Evolutionary conservation across 2,888 invertebrate genomes (phyloP), one percentile per base, ranked within the genome.

Genomic region (Epinotia bilunana): DNA sequence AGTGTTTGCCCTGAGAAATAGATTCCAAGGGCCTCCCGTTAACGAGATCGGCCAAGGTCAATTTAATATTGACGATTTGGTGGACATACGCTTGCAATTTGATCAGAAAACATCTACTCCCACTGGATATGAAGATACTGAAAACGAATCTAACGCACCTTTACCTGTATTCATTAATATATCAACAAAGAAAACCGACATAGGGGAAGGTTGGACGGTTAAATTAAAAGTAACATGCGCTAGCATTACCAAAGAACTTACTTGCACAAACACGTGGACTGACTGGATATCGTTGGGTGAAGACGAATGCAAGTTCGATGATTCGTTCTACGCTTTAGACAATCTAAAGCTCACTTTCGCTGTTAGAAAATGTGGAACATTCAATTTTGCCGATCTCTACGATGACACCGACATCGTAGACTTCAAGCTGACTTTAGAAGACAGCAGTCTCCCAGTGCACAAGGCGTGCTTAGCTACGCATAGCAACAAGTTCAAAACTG

Each of bases 401-500:
- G 57, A 57, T 20, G 57, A 57, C 11, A 57, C 57, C 2, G 57
- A 57, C 7, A 57, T 57, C 5, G 11, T 57, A 12, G 57, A 57
- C 20, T 57, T 57, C 20, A 18, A 57, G 7, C 57, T 57, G 57
- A 11, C 57, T 57, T 57, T 57, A 18, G 57, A 57, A 18, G 57
- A 57, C 57, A 5, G 18, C 18, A 57, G 57, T 5, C n/a, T 57
- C 12, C 57, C n/a, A n/a, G 57, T 57, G 1, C 57, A 57, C n/a
- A 57, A 57, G 57, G 57, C 57, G 20, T 57, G 57, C n/a, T 20
- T 57, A 11, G 57, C 57, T 3, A n/a, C 57, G 16, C 57, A 57
- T n/a, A 57, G 57, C 20, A 57, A 20, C 57, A 57, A 57, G 57
- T 11, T 57, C 9, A 57, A 57, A 57, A 57, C 57, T 57, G 20